Evolutionary conservation across 2,113 vertebrate species (phyloP).

Genomic region (Hassar affinis): DNA sequence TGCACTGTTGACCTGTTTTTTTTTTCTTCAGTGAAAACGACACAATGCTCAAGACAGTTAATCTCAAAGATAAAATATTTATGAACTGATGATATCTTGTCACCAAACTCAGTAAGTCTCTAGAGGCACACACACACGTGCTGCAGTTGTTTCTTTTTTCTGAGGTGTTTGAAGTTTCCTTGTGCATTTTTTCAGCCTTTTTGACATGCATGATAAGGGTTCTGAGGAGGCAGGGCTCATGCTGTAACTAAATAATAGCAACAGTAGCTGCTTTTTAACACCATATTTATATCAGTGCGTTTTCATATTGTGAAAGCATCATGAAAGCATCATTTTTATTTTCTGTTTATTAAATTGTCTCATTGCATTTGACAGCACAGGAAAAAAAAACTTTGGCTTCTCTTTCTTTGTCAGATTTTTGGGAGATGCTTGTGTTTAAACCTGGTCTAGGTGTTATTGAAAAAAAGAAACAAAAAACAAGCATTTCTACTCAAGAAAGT

Average conservation of each 20-base stretch:
- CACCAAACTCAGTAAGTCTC: slow-evolving; percentile 44
- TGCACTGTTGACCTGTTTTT: not conserved
- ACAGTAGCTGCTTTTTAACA: not conserved
- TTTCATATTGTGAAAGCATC: not conserved
- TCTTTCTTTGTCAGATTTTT: too few species aligned
- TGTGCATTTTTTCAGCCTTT: slow-evolving; percentile 27
- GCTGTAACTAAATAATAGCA: slow-evolving; percentile 23
- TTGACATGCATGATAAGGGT: slow-evolving; percentile 11
- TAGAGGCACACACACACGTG: not conserved
- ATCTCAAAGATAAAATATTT: slow-evolving; percentile 43
- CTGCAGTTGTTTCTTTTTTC: slow-evolving; percentile 15
- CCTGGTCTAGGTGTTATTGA: not conserved
- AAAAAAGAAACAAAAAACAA: not conserved
- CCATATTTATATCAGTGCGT: not conserved
- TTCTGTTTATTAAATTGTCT: not conserved
- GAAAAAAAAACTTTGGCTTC: not conserved
- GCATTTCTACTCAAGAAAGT: not conserved
- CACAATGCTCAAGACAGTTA: slow-evolving; percentile 26
- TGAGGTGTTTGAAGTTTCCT: slow-evolving; percentile 38
- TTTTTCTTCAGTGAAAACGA: not conserved
- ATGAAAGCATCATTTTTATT: not conserved
- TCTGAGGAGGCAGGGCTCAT: slow-evolving; percentile 4
- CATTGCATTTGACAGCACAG: not conserved
- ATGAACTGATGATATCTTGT: slow-evolving; percentile 33
- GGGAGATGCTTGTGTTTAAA: not conserved